A percentile compares a stretch with the other conserved stretches of the same genome.
These are phyloP conservation scores for Platycheirus albimanus DNA, from an alignment of 2,888 invertebrate species.

Conservation along the genomic window DNA sequence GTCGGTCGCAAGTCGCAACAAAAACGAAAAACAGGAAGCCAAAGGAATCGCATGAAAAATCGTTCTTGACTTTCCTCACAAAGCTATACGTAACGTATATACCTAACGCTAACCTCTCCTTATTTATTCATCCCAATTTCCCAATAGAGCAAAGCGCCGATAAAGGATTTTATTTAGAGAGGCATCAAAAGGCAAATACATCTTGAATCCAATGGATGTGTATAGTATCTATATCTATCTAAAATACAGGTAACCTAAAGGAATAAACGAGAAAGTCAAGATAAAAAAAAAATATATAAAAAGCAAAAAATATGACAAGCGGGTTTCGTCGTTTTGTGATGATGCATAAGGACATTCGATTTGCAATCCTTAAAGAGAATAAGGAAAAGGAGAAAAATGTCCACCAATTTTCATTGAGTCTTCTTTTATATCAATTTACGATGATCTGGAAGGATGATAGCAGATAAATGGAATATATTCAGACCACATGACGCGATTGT, in stretches of 20 bases:
- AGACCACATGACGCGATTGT: constrained; percentile 26
- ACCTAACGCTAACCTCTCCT: neutral
- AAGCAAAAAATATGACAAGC: constrained; percentile 31
- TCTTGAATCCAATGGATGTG: too few relatives aligned
- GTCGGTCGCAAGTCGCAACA: neutral
- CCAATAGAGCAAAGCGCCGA: constrained; percentile 49
- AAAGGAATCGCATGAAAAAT: constrained; percentile 48
- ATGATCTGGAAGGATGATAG: constrained; percentile 18
- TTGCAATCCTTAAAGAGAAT: neutral
- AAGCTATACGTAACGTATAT: neutral
- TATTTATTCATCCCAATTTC: constrained; percentile 60
- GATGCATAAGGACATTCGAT: constrained; percentile 33
- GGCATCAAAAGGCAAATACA: constrained; percentile 28
- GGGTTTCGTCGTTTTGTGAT: neutral
- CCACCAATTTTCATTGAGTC: neutral
- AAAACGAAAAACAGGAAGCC: constrained; percentile 23
- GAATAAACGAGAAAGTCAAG: too few relatives aligned
- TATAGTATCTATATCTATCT: too few relatives aligned
- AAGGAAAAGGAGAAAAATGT: constrained; percentile 1
- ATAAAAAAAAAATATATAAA: too few relatives aligned
- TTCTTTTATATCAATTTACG: constrained; percentile 42
- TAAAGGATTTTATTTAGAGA: constrained; percentile 56
- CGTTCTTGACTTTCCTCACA: constrained; percentile 35
- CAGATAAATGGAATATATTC: constrained; percentile 7
- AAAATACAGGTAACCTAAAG: too few relatives aligned